Conservation (phyloP, 1,140 invertebrate genomes). For the Papilio polytes region DNA sequence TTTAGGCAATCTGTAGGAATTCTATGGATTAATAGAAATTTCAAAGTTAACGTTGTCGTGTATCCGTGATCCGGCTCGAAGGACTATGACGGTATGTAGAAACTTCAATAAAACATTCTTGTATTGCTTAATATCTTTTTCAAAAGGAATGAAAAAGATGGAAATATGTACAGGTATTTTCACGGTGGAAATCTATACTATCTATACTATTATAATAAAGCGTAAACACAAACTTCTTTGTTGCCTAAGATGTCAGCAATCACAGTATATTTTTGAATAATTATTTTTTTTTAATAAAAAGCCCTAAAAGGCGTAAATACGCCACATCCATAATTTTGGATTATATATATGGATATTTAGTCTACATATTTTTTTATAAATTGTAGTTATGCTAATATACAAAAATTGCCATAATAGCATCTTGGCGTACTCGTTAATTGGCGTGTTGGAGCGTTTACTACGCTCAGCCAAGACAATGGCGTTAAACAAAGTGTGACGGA, state of each 20-base stretch:
- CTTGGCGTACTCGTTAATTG: not conserved
- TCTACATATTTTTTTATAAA: not conserved
- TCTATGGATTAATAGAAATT: not conserved
- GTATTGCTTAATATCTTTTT: not conserved
- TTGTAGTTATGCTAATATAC: not conserved
- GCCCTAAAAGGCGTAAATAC: too few relatives aligned
- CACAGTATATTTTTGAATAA: too few relatives aligned
- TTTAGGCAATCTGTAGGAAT: not conserved
- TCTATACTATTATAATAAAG: too few relatives aligned
- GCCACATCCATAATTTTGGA: too few relatives aligned
- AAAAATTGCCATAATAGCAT: slow-evolving; percentile 4
- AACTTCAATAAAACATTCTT: not conserved
- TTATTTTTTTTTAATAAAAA: too few relatives aligned
- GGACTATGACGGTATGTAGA: not conserved
- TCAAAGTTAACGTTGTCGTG: not conserved
- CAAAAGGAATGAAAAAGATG: not conserved
- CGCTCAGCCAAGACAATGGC: slow-evolving; percentile 28
- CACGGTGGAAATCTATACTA: too few relatives aligned
- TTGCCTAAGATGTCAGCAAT: too few relatives aligned
- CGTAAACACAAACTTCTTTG: too few relatives aligned
- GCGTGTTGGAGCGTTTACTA: slow-evolving; percentile 31
- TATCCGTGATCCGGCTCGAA: not conserved
- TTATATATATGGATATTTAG: not conserved
- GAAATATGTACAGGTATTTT: not conserved
- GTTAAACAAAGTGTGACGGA: slow-evolving; percentile 42